Base-by-base conservation (phyloP, 2,888 invertebrate species). In the Diarsia mendica region DNA sequence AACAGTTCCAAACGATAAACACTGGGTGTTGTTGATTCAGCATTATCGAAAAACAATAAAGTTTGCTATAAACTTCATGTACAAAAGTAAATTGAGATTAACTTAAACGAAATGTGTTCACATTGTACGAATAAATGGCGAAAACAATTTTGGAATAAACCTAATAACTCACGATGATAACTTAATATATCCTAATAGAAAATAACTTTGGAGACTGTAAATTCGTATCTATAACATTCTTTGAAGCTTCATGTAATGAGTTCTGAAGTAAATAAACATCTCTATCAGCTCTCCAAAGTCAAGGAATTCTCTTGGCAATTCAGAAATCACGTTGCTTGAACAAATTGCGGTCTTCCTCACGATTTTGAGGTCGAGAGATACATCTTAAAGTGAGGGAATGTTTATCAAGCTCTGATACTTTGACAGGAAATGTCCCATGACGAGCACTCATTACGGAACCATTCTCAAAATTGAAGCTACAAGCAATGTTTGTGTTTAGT, bases 251-350 rank as follows among this genome's bases (percentile, higher is more conserved):
- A 10, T 72, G 44, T 39, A 23, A 70, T 18, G 39, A 39, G 15
- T 13, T 58, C 23, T 20, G 8, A 48, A 70, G 83, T 83, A 87
- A 88, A 88, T 87, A 86, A 84, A 83, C 71, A 76, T 60, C 61
- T 84, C n/a, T 66, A 60, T 75, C 66, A 60, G n/a, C 81, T 63
- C 74, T 2, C 28, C 28, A 28, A 28, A 28, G 28, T 2, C 28
- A 28, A 28, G 28, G 28, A 28, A 84, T 85, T 86, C 85, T 87
- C 74, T 77, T 86, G 85, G 88, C 89, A 89, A 89, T 87, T 80
- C 85, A 85, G 61, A 81, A 85, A 84, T 90, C 87, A 87, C 83
- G 72, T 67, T 74, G 78, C 84, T 75, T 71, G 78, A 83, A 86
- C 86, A 89, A 90, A 88, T 89, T 86, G 85, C 79, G 74, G 66